Conservation (phyloP, 1,140 invertebrate species). For the Aphidius gifuensis region DNA sequence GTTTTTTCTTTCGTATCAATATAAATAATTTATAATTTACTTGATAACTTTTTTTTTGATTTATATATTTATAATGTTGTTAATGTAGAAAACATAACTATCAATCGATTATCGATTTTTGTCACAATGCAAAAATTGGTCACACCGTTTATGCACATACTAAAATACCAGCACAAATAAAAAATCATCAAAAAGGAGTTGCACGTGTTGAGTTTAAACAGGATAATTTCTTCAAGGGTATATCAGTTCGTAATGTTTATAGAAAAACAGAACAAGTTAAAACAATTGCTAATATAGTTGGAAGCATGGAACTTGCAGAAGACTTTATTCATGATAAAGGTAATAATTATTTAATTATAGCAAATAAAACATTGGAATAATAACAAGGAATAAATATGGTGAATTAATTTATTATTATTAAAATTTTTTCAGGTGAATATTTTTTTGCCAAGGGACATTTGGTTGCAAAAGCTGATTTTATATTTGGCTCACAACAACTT, state of each 20-base stretch:
- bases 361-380: constrained; percentile 12
- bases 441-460: constrained; percentile 65
- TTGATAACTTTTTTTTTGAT: no score
- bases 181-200: constrained; percentile 17
- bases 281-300: constrained; percentile 27
- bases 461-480: constrained; percentile 65
- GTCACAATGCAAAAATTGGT: constrained; percentile 23
- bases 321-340: constrained; percentile 25
- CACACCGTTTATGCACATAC: constrained; percentile 26
- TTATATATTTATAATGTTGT: background rate
- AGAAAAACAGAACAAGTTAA: constrained; percentile 25
- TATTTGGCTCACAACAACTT: constrained; percentile 62
- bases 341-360: background rate
- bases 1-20: no score
- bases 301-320: constrained; percentile 17
- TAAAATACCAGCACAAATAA: constrained; percentile 20
- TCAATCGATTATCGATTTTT: constrained; percentile 27
- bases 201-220: constrained; percentile 30
- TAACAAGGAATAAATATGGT: background rate
- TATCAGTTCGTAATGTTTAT: constrained; percentile 30
- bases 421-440: constrained; percentile 11
- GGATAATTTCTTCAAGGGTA: constrained; percentile 31
- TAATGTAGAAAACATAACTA: constrained; percentile 19
- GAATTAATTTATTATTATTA: constrained; percentile 5
- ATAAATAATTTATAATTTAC: no score